A percentile compares a stretch with the other conserved stretches of the same genome.
Evolutionary conservation across 2,888 invertebrate genomes (phyloP).

Genomic region (Pyrrhia umbra): DNA sequence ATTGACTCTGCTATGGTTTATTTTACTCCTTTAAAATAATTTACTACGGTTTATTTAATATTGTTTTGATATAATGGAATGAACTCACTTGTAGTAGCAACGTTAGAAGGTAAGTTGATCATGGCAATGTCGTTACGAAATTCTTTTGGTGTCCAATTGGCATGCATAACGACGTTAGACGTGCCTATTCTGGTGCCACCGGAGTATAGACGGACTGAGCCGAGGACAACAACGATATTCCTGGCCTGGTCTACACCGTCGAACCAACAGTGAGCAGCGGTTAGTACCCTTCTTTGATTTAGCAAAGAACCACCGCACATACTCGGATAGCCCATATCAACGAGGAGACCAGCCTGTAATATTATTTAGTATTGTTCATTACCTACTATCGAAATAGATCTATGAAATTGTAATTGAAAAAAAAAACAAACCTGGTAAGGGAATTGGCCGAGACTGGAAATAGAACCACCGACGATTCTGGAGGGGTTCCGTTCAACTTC

Average conservation of each 20-base stretch:
- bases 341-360: constrained; percentile 68
- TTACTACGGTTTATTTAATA: too few species aligned
- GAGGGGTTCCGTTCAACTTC: not conserved
- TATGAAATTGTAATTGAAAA: too few species aligned
- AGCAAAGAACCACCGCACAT: constrained; percentile 76
- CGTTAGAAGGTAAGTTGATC: constrained; percentile 59
- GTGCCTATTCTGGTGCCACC: constrained; percentile 73
- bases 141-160: constrained; percentile 67
- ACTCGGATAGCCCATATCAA: constrained; percentile 51
- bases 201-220: constrained; percentile 70
- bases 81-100: constrained; percentile 63
- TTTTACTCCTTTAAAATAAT: too few species aligned
- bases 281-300: constrained; percentile 59
- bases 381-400: constrained; percentile 46
- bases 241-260: constrained; percentile 74
- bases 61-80: too few species aligned
- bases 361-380: not conserved
- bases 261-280: constrained; percentile 76
- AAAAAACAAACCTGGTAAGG: constrained; percentile 18
- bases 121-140: constrained; percentile 75
- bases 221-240: constrained; percentile 73
- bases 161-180: constrained; percentile 67
- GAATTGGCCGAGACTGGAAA: constrained; percentile 46
- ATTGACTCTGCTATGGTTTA: too few species aligned
- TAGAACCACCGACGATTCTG: constrained; percentile 58